Evolutionary conservation across 2,888 invertebrate species (phyloP), one percentile per base, ranked within the genome.

Genomic region (Fragum sueziense): DNA sequence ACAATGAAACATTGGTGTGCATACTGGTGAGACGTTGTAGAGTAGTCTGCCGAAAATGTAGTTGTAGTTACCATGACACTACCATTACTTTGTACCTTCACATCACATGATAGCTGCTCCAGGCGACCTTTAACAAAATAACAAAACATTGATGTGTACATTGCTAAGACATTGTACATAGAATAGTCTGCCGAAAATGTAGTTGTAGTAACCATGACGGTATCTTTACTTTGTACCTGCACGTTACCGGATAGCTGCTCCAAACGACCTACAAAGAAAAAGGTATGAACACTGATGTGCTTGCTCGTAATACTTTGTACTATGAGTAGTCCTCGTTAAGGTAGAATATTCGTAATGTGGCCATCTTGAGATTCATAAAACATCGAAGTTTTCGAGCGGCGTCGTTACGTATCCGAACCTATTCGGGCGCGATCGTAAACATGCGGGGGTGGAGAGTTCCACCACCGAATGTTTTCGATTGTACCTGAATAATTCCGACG

Each of bases 61-160:
- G 71, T 37, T 25, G 82, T 61, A 22, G 74, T 74, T 6, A 82
- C 76, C 17, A 34, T 67, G n/a, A 59, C 82, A 9, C 74, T 71
- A n/a, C 79, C 74, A 37, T 82, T 82, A 11, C 54, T 70, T 79
- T 73, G 76, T 0, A 82, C 34, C 25, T 71, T 62, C 17, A 82
- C 61, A 34, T 79, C 74, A 25, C 82, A 47, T 11, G 79, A 74
- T 9, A 82, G 51, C n/a, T 82, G 82, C 2, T 68, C 74, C 14
- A 82, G 59, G 7, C 52, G 57, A 22, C 76, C 82, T 82, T 27
- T 0, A 57, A 65, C 0, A 51, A 27, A 52, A 6, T 17, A 54
- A 82, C 25, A n/a, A 76, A 67, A 54, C 82, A 82, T 17, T 41
- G 20, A 59, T 73, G 76, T 22, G 7, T 52, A 31, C 70, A 73